Conservation (phyloP, 2,888 invertebrate genomes). For the Axea sp. region DNA sequence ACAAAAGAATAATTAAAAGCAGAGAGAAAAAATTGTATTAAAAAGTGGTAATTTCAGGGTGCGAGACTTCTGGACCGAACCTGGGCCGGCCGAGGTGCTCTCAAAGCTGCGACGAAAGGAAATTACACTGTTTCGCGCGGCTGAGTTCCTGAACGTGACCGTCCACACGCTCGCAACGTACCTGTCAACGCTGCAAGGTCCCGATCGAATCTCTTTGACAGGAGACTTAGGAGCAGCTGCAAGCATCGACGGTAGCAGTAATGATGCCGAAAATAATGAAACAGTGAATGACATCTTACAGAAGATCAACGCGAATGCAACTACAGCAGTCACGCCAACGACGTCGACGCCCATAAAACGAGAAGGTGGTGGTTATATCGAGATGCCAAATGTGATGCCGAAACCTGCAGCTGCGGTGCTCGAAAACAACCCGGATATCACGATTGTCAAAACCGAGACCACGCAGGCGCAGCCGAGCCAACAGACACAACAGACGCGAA, state of each 20-base stretch:
- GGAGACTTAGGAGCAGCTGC: constrained; percentile 77
- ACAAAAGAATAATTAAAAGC: no score
- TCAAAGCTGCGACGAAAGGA: constrained; percentile 86
- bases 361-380: constrained; percentile 77
- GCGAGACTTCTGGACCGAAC: constrained; percentile 89
- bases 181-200: constrained; percentile 82
- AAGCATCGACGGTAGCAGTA: constrained; percentile 76
- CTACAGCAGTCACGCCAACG: constrained; percentile 68
- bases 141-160: constrained; percentile 87
- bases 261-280: constrained; percentile 79
- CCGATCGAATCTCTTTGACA: constrained; percentile 80
- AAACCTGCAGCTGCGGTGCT: constrained; percentile 78
- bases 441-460: constrained; percentile 82
- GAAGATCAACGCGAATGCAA: constrained; percentile 75
- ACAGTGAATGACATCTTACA: constrained; percentile 80
- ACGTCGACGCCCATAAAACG: constrained; percentile 78
- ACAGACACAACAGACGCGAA: constrained; percentile 61
- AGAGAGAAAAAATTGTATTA: no score
- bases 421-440: constrained; percentile 82
- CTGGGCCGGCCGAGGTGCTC: constrained; percentile 87
- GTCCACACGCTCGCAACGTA: constrained; percentile 88
- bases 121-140: constrained; percentile 86
- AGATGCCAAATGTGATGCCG: constrained; percentile 73
- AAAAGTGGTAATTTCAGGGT: constrained; percentile 81
- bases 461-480: constrained; percentile 75